Conservation (phyloP, 1,140 invertebrate genomes). For the Glossosoma conforme region DNA sequence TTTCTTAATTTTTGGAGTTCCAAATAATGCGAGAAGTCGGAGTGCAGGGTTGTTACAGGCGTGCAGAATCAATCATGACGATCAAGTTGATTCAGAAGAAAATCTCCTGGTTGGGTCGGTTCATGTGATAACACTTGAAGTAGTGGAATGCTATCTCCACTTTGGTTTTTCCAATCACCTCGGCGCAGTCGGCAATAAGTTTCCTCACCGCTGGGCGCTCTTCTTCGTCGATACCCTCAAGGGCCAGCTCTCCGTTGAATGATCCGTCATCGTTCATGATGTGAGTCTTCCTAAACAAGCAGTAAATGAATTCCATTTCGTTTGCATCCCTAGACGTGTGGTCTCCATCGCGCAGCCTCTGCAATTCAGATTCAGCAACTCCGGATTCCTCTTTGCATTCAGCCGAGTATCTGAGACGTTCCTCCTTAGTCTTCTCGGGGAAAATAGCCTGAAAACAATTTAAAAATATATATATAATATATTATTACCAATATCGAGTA, state of each 20-base stretch:
- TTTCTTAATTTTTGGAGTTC: too few species aligned
- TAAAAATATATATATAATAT: too few species aligned
- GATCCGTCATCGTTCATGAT: conserved; percentile 19
- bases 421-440: conserved; percentile 19
- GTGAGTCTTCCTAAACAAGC: conserved; percentile 21
- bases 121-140: conserved; percentile 18
- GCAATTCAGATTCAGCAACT: conserved; percentile 11
- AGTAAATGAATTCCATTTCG: conserved; percentile 17
- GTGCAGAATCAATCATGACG: too few species aligned
- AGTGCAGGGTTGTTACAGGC: too few species aligned
- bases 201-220: conserved; percentile 2
- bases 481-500: too few species aligned
- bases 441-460: conserved; percentile 25
- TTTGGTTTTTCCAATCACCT: not conserved
- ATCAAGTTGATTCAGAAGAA: too few species aligned
- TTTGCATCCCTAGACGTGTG: conserved; percentile 7
- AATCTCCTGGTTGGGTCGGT: conserved; percentile 10
- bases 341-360: conserved; percentile 21
- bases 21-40: too few species aligned
- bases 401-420: conserved; percentile 13
- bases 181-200: conserved; percentile 15
- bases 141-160: conserved; percentile 7
- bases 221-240: not conserved
- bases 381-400: conserved; percentile 19
- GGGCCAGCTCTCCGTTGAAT: conserved; percentile 24